phyloP scores from a whole-genome alignment of 2,113 vertebrate genomes.

The Microcebus lehilahytsara region DNA sequence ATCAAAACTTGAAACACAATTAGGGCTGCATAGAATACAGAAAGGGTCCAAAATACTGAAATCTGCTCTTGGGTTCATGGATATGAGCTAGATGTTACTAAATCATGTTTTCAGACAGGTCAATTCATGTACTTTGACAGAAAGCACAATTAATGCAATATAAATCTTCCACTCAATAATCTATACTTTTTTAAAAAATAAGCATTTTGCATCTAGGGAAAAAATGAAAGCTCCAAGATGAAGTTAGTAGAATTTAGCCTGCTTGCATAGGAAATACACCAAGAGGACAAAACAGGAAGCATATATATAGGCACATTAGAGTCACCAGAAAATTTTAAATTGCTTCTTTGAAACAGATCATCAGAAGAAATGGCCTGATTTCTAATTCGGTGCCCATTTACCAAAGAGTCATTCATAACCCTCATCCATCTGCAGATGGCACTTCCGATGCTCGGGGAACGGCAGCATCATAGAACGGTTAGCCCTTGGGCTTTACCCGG shows the following conservation, averaged over 20 bases:
- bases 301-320: background rate
- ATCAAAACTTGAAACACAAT: background rate
- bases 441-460: background rate
- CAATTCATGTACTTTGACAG: background rate
- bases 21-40: background rate
- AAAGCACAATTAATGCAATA: background rate
- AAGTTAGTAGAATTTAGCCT: background rate
- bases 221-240: background rate
- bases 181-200: background rate
- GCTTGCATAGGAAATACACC: background rate
- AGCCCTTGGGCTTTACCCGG: slow-evolving; percentile 46
- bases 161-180: background rate
- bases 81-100: background rate
- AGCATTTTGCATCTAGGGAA: background rate
- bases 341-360: background rate
- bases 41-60: background rate
- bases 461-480: background rate
- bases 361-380: background rate
- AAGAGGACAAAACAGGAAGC: background rate
- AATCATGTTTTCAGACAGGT: background rate
- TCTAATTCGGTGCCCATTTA: slow-evolving; percentile 49
- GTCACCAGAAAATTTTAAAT: background rate
- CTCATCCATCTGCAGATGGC: background rate
- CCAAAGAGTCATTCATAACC: background rate
- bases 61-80: background rate